Evolutionary conservation across 1,140 invertebrate genomes (phyloP), one percentile per base, ranked within the genome.

Genomic region (Macrosteles quadrilineatus): DNA sequence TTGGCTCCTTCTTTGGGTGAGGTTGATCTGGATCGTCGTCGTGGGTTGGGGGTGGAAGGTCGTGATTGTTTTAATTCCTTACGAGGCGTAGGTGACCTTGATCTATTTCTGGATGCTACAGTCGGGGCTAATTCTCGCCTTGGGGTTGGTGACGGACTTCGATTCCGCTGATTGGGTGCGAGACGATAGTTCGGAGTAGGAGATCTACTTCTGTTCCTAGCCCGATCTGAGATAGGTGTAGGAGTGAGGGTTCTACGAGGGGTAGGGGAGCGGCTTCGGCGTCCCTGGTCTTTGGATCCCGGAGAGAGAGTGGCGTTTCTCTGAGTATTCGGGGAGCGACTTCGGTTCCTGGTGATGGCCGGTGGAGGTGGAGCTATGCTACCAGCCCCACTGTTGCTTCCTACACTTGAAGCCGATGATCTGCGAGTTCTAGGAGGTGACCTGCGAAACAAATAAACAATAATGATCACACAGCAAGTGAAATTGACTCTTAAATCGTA

Each of bases 361-460:
- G 36, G 43, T 40, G 66, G 27, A 30, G 53, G 29, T 2, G 70
- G 50, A 27, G 50, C 40, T 17, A 32, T n/a, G 9, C 68, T 69
- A 29, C 76, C 77, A 64, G 72, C 71, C 57, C 77, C 72, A 55
- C 80, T 80, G 19, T 78, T 78, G 67, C 81, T 83, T 17, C 83
- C 81, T 12, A 83, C 81, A 76, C 83, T 84, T 53, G 84, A 85
- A 31, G 83, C 82, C 40, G 84, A 85, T 74, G 83, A 84, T 43
- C 84, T 79, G 66, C 84, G 80, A 19, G 83, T 85, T 73, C 84
- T 80, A 65, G 84, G 84, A 73, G 84, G 84, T 78, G 84, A 85
- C 80, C 84, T 85, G 74, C 25, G n/a, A 76, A 65, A 9, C 36
- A 21, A 9, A 43, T 72, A 75, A 76, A 75, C 71, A 71, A n/a